Base-by-base conservation (phyloP, 2,888 invertebrate genomes). In the Camponotus fellah region DNA sequence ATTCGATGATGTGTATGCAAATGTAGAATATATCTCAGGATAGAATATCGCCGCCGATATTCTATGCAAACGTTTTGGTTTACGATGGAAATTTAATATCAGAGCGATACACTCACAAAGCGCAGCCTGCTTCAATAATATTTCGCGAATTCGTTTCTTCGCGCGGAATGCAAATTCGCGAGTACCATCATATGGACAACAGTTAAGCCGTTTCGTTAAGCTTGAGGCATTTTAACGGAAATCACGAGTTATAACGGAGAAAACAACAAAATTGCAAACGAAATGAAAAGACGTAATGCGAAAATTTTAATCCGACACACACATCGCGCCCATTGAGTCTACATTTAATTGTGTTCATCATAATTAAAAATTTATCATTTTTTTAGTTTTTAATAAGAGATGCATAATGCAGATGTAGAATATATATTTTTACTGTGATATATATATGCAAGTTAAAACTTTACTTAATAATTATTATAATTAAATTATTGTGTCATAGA, bases 261-360 rank as follows among this genome's bases (percentile, higher is more conserved):
- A 90, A 91, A 91, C 88, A 88, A 85, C 84, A 77, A 90, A 92
- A 91, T 89, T 88, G 85, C 82, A 84, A 26, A n/a, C 5, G 65
- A 75, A 75, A 46, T 62, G 43, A 88, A 88, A 75, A 85, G 71
- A 71, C 2, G 21, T 26, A 17, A 21, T 3, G 14, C 12, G 10
- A 37, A 58, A 40, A 37, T 72, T 72, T 74, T 74, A 74, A 60
- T 43, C 6, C n/a, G 26, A 17, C 6, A n/a, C 21, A 37, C 8
- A 37, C 8, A 56, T 60, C 17, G 17, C 17, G 17, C 4, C 6
- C 49, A 49, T 17, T 6, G 49, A 49, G 2, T 49, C 6, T 49
- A 49, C 12, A 26, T 40, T 40, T 10, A 40, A 14, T 40, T 12
- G 10, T 43, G 26, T n/a, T 60, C 60, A 12, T 12, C 3, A 56